Percentiles rank a stretch among this genome's conserved stretches.
phyloP scores from a whole-genome alignment of 2,888 invertebrate species.

The Adelognathus sp. region DNA sequence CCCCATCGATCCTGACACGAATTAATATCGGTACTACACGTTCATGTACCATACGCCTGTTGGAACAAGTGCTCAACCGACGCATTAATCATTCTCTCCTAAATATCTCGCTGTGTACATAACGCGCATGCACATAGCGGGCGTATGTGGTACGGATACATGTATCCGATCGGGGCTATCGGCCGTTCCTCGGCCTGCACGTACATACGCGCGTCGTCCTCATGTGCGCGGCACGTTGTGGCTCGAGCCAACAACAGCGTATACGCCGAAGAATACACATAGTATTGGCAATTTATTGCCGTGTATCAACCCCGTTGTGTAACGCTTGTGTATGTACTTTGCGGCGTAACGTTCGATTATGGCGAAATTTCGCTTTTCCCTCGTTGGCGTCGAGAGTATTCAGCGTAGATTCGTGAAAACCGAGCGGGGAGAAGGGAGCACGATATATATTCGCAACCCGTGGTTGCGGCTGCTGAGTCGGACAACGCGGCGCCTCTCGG shows the following conservation, averaged over 20 bases:
- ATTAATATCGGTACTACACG: neutral
- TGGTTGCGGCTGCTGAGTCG: constrained; percentile 12
- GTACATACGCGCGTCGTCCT: neutral
- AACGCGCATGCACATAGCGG: neutral
- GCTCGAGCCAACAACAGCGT: neutral
- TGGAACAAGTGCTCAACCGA: constrained; percentile 18
- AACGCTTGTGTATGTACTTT: neutral
- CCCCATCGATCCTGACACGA: constrained; percentile 1
- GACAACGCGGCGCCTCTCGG: constrained; percentile 22
- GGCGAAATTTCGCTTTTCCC: constrained; percentile 21
- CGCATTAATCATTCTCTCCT: constrained; percentile 26
- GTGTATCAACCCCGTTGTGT: neutral
- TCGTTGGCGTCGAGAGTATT: constrained; percentile 1
- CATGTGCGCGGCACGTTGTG: neutral
- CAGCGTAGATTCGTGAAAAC: constrained; percentile 36
- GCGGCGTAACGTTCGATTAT: constrained; percentile 18
- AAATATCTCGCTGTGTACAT: neutral
- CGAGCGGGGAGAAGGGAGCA: constrained; percentile 20
- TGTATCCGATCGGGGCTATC: neutral
- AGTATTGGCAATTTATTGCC: neutral
- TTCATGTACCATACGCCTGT: neutral
- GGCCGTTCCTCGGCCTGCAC: neutral
- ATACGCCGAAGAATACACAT: neutral
- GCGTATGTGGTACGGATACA: neutral
- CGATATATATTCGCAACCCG: neutral